Evolutionary conservation across 2,113 vertebrate species (phyloP).

Genomic region (Monopterus albus): DNA sequence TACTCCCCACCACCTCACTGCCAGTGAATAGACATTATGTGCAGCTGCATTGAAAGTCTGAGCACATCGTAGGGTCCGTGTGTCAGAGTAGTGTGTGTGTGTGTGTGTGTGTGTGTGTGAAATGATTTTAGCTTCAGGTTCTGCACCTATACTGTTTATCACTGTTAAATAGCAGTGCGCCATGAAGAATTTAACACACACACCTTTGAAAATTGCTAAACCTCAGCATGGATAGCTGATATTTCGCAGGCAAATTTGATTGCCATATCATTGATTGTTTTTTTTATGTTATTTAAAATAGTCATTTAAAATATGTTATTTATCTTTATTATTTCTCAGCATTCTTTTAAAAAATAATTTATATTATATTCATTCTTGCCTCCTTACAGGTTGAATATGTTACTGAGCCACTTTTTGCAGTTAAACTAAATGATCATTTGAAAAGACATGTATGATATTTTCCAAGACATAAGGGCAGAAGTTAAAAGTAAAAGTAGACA

Average conservation of each 20-base stretch:
- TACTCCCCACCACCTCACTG: constrained; percentile 50
- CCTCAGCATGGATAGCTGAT: background rate
- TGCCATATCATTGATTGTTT: too few species aligned
- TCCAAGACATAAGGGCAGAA: too few species aligned
- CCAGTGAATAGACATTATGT: constrained; percentile 81
- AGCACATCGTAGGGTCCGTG: constrained; percentile 76
- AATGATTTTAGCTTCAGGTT: constrained; percentile 65
- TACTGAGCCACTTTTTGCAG: too few species aligned
- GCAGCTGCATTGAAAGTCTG: constrained; percentile 76
- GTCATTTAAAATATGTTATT: too few species aligned
- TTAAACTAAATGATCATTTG: too few species aligned
- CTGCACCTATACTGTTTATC: constrained; percentile 64
- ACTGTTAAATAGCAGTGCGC: constrained; percentile 43
- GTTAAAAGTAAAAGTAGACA: too few species aligned
- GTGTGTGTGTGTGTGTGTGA: constrained; percentile 43
- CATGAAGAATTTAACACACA: constrained; percentile 35
- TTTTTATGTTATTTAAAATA: too few species aligned
- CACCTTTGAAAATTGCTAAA: constrained; percentile 6
- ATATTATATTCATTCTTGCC: too few species aligned
- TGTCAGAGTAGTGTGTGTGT: constrained; percentile 49
- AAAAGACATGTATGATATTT: too few species aligned
- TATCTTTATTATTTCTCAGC: too few species aligned
- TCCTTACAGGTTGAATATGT: too few species aligned
- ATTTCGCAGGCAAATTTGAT: constrained; percentile 9
- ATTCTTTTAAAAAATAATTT: too few species aligned